phyloP scores from a whole-genome alignment of 2,888 invertebrate species.

The Halocaridina rubra region DNA sequence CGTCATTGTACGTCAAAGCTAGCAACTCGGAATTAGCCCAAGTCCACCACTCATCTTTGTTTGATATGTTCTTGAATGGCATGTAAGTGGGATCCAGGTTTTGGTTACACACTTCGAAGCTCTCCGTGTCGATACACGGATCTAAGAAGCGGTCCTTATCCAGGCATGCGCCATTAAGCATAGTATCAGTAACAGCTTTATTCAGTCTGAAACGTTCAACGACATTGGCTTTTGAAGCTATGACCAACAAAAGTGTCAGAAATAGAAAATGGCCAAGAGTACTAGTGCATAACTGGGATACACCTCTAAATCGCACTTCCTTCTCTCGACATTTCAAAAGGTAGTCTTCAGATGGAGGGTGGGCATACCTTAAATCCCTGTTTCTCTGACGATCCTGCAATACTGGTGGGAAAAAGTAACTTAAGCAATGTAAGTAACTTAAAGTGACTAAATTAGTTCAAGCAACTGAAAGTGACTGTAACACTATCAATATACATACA shows the following conservation, averaged over 20 bases:
- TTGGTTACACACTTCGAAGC: background rate
- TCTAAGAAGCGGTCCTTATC: slow-evolving; percentile 4
- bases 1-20: slow-evolving; percentile 31
- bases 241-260: slow-evolving; percentile 33
- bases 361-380: slow-evolving; percentile 41
- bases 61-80: slow-evolving; percentile 27
- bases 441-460: no score
- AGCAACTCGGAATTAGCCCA: slow-evolving; percentile 49
- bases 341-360: slow-evolving; percentile 48
- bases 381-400: slow-evolving; percentile 34
- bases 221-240: slow-evolving; percentile 28
- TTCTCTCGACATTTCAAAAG: slow-evolving; percentile 48
- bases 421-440: no score
- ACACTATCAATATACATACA: no score
- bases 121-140: background rate
- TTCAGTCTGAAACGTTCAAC: slow-evolving; percentile 23
- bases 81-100: slow-evolving; percentile 15
- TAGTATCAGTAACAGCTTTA: background rate
- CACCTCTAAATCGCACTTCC: slow-evolving; percentile 20
- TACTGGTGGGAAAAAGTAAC: background rate
- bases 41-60: slow-evolving; percentile 54
- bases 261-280: slow-evolving; percentile 27
- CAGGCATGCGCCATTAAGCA: slow-evolving; percentile 46
- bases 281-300: slow-evolving; percentile 12
- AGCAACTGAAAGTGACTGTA: no score